A percentile compares a stretch with the other conserved stretches of the same genome.
Conservation (phyloP, 2,888 invertebrate genomes). For the Nomada flava region DNA sequence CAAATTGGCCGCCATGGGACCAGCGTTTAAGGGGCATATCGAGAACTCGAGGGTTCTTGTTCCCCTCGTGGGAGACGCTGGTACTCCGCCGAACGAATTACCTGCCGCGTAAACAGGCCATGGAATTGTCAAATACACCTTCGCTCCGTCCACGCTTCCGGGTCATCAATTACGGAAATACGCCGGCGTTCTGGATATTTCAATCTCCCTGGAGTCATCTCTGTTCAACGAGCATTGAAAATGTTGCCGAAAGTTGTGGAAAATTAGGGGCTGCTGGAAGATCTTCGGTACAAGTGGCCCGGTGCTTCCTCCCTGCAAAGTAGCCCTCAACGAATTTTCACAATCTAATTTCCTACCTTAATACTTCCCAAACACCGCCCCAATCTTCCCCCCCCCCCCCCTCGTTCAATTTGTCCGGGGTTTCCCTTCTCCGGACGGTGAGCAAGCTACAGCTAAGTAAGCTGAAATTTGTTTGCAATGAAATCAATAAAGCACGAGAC, state of each 20-base stretch:
- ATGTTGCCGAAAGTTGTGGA: background rate
- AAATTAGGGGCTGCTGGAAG: background rate
- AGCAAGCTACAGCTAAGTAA: background rate
- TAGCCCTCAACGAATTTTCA: background rate
- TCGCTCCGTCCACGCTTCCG: constrained; percentile 1
- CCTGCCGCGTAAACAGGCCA: constrained; percentile 35
- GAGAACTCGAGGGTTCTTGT: constrained; percentile 43
- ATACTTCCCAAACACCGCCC: background rate
- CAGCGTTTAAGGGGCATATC: constrained; percentile 44
- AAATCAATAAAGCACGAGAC: background rate
- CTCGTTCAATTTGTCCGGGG: background rate
- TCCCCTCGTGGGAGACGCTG: constrained; percentile 28
- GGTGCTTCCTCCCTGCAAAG: background rate
- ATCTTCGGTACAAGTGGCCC: background rate
- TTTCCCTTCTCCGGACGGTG: background rate
- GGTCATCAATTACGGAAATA: constrained; percentile 17
- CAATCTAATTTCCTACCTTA: background rate
- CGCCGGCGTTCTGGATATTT: background rate
- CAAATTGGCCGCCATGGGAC: constrained; percentile 50
- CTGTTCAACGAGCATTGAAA: background rate
- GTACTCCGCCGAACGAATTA: constrained; percentile 31
- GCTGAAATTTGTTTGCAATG: constrained; percentile 17
- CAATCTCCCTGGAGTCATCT: background rate
- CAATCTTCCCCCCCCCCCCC: background rate
- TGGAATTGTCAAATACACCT: constrained; percentile 44